Conservation (phyloP, 2,113 vertebrate genomes). For the Oryzias curvinotus region DNA sequence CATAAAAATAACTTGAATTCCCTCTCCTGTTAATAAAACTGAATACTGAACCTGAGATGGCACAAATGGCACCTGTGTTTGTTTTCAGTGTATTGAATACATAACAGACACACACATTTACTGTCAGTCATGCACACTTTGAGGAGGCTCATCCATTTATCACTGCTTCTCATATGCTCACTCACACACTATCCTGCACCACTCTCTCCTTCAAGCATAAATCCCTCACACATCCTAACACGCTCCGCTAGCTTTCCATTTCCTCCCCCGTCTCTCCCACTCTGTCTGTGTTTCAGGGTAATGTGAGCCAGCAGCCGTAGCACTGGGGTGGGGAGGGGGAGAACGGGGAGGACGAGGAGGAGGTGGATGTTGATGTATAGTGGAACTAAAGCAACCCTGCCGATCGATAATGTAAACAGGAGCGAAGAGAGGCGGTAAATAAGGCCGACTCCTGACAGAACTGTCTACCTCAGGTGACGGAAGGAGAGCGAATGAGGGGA, state of each 20-base stretch:
- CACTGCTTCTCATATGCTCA: conserved; percentile 27
- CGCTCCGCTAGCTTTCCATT: conserved; percentile 58
- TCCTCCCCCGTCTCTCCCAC: conserved; percentile 13
- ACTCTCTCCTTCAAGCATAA: conserved; percentile 55
- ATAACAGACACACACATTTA: conserved; percentile 7
- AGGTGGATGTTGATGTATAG: conserved; percentile 72
- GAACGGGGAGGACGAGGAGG: conserved; percentile 2
- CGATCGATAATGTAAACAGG: conserved; percentile 82
- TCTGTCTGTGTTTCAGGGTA: conserved; percentile 55
- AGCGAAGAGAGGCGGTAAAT: conserved; percentile 77
- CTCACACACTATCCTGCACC: conserved; percentile 35
- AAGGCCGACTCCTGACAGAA: conserved; percentile 74
- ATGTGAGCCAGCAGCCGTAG: conserved; percentile 61
- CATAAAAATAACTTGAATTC: conserved; percentile 1
- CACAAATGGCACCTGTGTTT: conserved; percentile 3
- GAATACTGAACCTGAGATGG: neutral
- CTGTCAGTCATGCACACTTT: conserved; percentile 31
- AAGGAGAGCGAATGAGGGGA: conserved; percentile 39
- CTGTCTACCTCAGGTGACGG: conserved; percentile 68
- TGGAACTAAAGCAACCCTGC: conserved; percentile 76
- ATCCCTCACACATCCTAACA: conserved; percentile 66
- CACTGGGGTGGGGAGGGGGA: conserved; percentile 25
- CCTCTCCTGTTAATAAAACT: conserved; percentile 5
- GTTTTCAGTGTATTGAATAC: conserved; percentile 25
- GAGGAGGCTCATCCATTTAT: conserved; percentile 34